Percentiles rank a stretch among this genome's conserved stretches.
Conservation (phyloP, 2,113 vertebrate species). For the Amblyopsis rosae region DNA sequence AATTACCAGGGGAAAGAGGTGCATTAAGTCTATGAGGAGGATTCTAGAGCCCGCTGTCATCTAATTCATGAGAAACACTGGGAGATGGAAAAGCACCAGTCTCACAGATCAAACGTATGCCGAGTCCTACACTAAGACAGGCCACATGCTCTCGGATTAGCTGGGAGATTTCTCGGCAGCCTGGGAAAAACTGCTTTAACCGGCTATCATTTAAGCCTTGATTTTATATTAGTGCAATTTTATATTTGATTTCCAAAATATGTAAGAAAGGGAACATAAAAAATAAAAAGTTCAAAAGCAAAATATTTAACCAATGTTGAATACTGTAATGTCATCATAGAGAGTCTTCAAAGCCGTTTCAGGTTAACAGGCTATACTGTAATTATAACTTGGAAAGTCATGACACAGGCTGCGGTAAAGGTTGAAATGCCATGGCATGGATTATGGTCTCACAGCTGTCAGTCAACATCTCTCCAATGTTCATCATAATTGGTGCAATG, state of each 20-base stretch:
- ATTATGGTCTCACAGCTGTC: neutral
- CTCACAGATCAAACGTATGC: constrained; percentile 50
- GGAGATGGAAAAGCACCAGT: constrained; percentile 40
- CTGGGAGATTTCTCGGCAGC: constrained; percentile 21
- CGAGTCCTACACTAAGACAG: constrained; percentile 51
- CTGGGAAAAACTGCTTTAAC: constrained; percentile 30
- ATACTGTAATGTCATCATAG: neutral
- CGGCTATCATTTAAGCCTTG: constrained; percentile 32
- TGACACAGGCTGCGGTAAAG: neutral
- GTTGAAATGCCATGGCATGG: neutral
- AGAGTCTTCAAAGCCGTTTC: neutral
- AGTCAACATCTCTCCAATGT: neutral
- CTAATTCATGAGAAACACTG: constrained; percentile 8
- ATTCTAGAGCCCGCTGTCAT: neutral
- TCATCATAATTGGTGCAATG: constrained; percentile 1
- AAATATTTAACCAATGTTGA: neutral
- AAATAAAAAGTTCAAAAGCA: neutral
- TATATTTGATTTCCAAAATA: no score
- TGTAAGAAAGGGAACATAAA: neutral
- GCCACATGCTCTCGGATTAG: constrained; percentile 74
- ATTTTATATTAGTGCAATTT: constrained; percentile 16
- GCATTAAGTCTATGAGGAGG: neutral
- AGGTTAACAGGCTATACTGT: neutral
- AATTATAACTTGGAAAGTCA: neutral
- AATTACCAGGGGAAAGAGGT: neutral